A percentile compares a stretch with the other conserved stretches of the same genome.
Evolutionary conservation across 2,888 invertebrate genomes (phyloP).

Genomic region (Tipula lateralis): DNA sequence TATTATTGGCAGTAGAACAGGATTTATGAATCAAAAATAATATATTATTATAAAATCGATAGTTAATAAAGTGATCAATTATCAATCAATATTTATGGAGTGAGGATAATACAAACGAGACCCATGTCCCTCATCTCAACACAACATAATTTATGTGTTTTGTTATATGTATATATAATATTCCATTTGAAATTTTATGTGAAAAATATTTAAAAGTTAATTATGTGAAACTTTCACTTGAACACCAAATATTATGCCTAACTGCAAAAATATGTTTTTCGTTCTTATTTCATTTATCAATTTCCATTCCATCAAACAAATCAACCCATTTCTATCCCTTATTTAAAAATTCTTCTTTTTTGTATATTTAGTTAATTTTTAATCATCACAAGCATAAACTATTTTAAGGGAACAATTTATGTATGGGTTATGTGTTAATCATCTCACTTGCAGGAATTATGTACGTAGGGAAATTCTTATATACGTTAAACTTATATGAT

Average conservation of each 20-base stretch:
- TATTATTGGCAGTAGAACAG: background rate
- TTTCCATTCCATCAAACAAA: background rate
- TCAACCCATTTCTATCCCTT: background rate
- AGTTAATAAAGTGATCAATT: conserved; percentile 11
- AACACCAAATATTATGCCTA: background rate
- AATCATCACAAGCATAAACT: background rate
- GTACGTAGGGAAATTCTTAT: too few relatives aligned
- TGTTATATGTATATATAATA: background rate
- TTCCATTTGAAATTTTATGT: background rate
- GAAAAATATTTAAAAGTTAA: background rate
- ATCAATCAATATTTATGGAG: conserved; percentile 5
- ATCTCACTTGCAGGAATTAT: too few relatives aligned
- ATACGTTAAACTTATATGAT: too few relatives aligned
- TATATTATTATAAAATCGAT: background rate
- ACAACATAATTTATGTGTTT: too few relatives aligned
- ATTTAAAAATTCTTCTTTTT: background rate
- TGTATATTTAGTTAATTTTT: background rate
- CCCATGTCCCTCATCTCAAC: background rate
- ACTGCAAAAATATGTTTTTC: background rate
- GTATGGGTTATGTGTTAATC: background rate
- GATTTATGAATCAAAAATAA: background rate
- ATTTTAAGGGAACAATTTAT: background rate
- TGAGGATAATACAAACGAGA: background rate
- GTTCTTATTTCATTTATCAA: background rate
- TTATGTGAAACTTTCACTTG: background rate